These are phyloP conservation scores for Petrocephalus sullivani DNA, from an alignment of 2,797 vertebrate genomes.

Conservation along the genomic window DNA sequence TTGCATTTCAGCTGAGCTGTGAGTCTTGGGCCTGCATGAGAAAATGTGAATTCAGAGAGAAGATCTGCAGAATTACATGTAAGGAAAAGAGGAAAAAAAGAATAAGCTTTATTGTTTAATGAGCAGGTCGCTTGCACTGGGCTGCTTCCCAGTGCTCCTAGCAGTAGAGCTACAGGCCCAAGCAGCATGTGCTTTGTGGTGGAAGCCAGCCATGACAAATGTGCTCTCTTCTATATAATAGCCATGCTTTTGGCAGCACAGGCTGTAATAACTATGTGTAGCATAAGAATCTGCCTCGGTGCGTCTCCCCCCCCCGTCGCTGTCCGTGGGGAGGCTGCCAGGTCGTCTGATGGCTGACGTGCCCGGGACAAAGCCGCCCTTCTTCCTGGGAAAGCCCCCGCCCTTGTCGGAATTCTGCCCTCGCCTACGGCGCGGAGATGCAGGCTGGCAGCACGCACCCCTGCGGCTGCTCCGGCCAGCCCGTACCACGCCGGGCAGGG, in stretches of 20 bases:
- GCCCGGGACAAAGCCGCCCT: constrained; percentile 66
- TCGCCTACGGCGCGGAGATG: constrained; percentile 49
- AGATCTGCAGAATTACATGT: background rate
- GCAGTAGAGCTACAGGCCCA: background rate
- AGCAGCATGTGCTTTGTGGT: background rate
- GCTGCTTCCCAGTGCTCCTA: background rate
- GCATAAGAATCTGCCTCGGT: background rate
- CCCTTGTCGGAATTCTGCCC: constrained; percentile 56
- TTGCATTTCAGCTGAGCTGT: background rate
- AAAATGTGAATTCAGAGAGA: background rate
- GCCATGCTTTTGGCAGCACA: background rate
- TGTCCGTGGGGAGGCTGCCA: constrained; percentile 46
- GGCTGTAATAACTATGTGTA: background rate
- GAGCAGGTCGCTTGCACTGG: background rate
- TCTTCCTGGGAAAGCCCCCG: constrained; percentile 72
- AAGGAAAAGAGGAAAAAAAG: background rate
- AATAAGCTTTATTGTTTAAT: background rate
- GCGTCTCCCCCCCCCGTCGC: background rate
- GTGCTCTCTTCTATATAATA: background rate
- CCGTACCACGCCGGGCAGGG: background rate
- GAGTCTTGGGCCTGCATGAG: background rate
- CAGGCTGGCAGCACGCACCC: background rate
- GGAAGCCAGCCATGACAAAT: background rate
- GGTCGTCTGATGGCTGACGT: constrained; percentile 47
- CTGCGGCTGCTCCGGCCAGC: background rate